Evolutionary conservation across 2,113 vertebrate species (phyloP).

Genomic region (Lathamus discolor): DNA sequence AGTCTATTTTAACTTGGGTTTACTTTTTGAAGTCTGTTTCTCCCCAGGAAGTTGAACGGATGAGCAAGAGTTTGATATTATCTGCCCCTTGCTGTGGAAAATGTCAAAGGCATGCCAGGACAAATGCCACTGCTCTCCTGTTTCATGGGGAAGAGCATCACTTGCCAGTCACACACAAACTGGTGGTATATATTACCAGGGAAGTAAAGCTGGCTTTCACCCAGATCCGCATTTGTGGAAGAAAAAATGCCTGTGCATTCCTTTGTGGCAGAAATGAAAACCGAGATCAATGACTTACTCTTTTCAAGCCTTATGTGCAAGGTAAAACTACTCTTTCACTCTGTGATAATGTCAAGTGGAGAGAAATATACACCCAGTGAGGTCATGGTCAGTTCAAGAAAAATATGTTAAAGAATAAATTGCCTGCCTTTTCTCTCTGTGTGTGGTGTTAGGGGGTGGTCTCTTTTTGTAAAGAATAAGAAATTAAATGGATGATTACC

Average conservation of each 20-base stretch:
- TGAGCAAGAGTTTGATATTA: slow-evolving; percentile 45
- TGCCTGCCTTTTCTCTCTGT: not conserved
- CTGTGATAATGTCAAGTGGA: slow-evolving; percentile 66
- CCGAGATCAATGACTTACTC: slow-evolving; percentile 64
- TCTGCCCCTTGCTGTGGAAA: slow-evolving; percentile 59
- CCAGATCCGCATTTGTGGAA: slow-evolving; percentile 40
- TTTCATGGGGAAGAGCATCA: slow-evolving; percentile 26
- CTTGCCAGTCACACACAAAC: slow-evolving; percentile 35
- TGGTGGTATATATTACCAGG: not conserved
- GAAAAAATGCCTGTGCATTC: slow-evolving; percentile 41
- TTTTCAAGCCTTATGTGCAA: slow-evolving; percentile 55
- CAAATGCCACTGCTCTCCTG: slow-evolving; percentile 56
- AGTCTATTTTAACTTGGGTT: slow-evolving; percentile 13
- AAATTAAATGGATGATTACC: not conserved
- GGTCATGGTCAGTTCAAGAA: slow-evolving; percentile 67
- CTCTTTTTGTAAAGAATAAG: not conserved
- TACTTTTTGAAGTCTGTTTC: slow-evolving; percentile 47
- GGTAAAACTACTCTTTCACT: slow-evolving; percentile 68
- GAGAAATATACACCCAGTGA: slow-evolving; percentile 55
- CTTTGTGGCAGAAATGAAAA: slow-evolving; percentile 65
- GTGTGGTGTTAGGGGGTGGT: not conserved
- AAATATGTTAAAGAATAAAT: slow-evolving; percentile 60
- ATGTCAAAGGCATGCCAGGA: slow-evolving; percentile 57
- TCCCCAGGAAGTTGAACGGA: slow-evolving; percentile 50
- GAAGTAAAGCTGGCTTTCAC: slow-evolving; percentile 35